Conservation (phyloP, 1,140 invertebrate genomes). For the Acromyrmex heyeri region DNA sequence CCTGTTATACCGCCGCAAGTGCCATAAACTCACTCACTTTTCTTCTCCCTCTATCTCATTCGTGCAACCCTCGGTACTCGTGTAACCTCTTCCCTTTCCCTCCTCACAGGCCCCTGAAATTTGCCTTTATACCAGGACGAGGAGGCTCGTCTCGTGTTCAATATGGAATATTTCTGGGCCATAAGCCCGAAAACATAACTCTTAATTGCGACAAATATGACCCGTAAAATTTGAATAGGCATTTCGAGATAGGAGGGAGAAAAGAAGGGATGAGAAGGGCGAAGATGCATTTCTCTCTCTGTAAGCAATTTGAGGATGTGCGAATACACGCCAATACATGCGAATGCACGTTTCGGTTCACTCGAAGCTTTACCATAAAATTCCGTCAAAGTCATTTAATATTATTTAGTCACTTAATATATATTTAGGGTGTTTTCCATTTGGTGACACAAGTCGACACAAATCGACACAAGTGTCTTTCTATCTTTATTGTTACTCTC, state of each 20-base stretch:
- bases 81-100: not conserved
- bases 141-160: constrained; percentile 54
- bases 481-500: too few relatives aligned
- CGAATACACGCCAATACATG: not conserved
- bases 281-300: constrained; percentile 8
- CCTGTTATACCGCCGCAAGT: constrained; percentile 28
- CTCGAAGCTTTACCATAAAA: not conserved
- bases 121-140: constrained; percentile 73
- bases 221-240: constrained; percentile 86
- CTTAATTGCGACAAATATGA: constrained; percentile 85
- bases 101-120: constrained; percentile 72
- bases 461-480: too few relatives aligned
- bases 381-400: not conserved
- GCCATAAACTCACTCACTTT: constrained; percentile 63
- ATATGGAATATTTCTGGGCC: constrained; percentile 82
- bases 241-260: constrained; percentile 76
- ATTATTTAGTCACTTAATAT: not conserved
- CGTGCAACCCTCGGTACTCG: constrained; percentile 37
- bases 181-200: constrained; percentile 82
- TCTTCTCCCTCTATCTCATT: constrained; percentile 30
- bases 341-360: not conserved
- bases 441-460: too few relatives aligned
- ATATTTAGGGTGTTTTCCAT: not conserved
- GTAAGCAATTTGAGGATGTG: not conserved
- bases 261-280: not conserved